phyloP scores from a whole-genome alignment of 37 sponge, comb jelly and placozoan genomes.

The Oscarella lobularis region DNA sequence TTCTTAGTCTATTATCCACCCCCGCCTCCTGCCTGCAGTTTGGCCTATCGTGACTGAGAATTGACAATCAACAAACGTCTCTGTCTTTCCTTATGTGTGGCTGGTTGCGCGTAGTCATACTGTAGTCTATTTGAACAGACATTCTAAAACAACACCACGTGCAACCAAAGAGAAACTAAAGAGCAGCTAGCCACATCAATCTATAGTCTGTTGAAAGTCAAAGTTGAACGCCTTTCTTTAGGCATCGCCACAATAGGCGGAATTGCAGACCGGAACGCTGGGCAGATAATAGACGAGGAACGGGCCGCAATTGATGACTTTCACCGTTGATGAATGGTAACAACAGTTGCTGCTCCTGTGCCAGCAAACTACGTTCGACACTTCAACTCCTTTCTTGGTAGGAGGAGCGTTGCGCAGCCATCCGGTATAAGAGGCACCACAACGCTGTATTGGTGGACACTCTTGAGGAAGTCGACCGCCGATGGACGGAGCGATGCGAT shows the following conservation, averaged over 20 bases:
- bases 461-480: background rate
- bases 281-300: background rate
- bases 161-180: too few relatives aligned
- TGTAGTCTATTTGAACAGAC: too few relatives aligned
- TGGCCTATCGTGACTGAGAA: background rate
- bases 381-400: background rate
- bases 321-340: background rate
- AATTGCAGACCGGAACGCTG: background rate
- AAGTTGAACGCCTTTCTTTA: too few relatives aligned
- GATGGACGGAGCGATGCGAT: background rate
- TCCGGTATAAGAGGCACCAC: background rate
- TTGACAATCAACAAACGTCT: too few relatives aligned
- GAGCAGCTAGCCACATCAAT: too few relatives aligned
- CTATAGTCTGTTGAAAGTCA: too few relatives aligned
- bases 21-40: background rate
- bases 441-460: background rate
- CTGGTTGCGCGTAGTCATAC: too few relatives aligned
- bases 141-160: too few relatives aligned
- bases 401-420: background rate
- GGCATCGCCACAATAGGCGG: background rate
- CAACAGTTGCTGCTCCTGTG: background rate
- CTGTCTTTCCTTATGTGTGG: too few relatives aligned
- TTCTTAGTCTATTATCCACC: background rate
- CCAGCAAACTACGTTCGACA: background rate
- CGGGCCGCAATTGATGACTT: constrained; percentile 2